Evolutionary conservation across 2,113 vertebrate species (phyloP), one percentile per base, ranked within the genome.

Genomic region (Alaudala cheleensis): DNA sequence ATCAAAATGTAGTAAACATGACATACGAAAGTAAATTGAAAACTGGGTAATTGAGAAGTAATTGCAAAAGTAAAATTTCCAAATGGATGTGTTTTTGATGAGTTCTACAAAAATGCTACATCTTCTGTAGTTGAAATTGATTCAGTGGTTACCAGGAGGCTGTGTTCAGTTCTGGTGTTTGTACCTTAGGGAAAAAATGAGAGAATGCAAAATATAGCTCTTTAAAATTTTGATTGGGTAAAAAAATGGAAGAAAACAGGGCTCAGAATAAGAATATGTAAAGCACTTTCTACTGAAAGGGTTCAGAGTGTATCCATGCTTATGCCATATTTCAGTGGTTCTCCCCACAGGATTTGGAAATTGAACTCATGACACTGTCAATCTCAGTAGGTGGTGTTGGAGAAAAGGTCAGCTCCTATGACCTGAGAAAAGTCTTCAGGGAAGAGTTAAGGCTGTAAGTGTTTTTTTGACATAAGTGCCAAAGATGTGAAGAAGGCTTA

Each of bases 361-460:
- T 45, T 80, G 88, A 92, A 78, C 72, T 90, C 16, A n/a, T 78
- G 82, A 92, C 82, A 66, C 24, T 18, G 39, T 25, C 67, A 71
- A 26, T 81, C 67, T 92, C 54, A 28, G 67, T 83, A 58, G 80
- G 76, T 90, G 86, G 54, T 70, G 21, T 4, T 90, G 76, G 33
- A 81, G 67, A 28, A 92, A 73, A 92, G 80, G 80, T 93, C 83
- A 83, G 51, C 39, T 96, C 42, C 76, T 81, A 10, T 92, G 83
- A 86, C 88, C 72, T 90, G 60, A 86, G 82, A 83, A 83, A 80
- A 19, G 42, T 81, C 90, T 92, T 39, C 34, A 70, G 86, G 72
- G 76, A 88, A 70, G 47, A 78, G 71, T 90, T 95, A 93, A 88
- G 64, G 14, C 64, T 53, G 14, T 39, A 29, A 62, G 34, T 85